These are phyloP conservation scores for Neoascia interrupta DNA, from an alignment of 2,888 invertebrate species.

Conservation along the genomic window DNA sequence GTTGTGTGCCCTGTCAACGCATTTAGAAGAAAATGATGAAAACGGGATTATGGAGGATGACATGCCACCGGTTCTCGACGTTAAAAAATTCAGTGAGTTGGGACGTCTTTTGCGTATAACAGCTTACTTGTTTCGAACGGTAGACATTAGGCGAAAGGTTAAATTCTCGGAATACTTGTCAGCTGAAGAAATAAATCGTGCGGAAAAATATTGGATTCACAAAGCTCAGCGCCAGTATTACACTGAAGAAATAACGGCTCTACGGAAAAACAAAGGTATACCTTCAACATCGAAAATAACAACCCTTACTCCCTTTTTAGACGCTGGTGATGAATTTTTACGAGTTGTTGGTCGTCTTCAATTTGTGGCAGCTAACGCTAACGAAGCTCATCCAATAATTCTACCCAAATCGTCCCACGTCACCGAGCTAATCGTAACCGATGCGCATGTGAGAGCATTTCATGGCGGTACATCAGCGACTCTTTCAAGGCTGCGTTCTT, in stretches of 20 bases:
- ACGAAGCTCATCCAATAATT: too few relatives aligned
- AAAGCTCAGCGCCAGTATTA: not conserved
- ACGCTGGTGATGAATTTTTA: not conserved
- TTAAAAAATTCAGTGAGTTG: too few relatives aligned
- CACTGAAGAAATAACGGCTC: not conserved
- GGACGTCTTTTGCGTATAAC: conserved; percentile 1
- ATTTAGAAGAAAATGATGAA: too few relatives aligned
- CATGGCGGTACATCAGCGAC: conserved; percentile 18
- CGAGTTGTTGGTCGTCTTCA: conserved; percentile 3
- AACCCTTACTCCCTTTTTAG: not conserved
- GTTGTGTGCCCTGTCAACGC: too few relatives aligned
- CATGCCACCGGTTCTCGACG: too few relatives aligned
- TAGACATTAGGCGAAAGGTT: too few relatives aligned
- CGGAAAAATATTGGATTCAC: not conserved
- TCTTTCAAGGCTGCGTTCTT: conserved; percentile 1
- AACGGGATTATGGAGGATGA: too few relatives aligned
- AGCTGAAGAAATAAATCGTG: not conserved
- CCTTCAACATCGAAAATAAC: not conserved
- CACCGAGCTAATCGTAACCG: not conserved
- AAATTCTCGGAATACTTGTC: not conserved
- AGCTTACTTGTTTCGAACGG: not conserved
- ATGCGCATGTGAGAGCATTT: conserved; percentile 18
- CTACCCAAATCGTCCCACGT: conserved; percentile 18
- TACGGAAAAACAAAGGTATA: not conserved
- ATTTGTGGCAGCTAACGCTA: not conserved